Evolutionary conservation across 2,113 vertebrate species (phyloP).

Genomic region (Eubucco bourcierii): DNA sequence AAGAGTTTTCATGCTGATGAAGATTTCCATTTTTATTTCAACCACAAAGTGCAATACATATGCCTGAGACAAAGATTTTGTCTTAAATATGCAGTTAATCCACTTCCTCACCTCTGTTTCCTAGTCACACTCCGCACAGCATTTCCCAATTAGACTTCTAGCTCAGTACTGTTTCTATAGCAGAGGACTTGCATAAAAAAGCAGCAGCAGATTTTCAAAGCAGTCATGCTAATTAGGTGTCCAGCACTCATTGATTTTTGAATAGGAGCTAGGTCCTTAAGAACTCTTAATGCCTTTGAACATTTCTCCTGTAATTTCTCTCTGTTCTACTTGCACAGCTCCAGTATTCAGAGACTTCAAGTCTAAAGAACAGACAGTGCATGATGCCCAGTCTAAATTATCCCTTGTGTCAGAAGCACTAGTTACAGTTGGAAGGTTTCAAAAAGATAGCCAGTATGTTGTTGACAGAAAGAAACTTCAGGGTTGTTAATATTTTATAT

Average conservation of each 20-base stretch:
- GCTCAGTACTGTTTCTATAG: not conserved
- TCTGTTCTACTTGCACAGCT: not conserved
- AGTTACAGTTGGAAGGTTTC: not conserved
- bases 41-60: not conserved
- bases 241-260: conserved; percentile 18
- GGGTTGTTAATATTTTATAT: not conserved
- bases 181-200: conserved; percentile 1
- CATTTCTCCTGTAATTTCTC: conserved; percentile 1
- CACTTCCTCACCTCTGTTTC: not conserved
- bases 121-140: not conserved
- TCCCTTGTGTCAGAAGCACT: not conserved
- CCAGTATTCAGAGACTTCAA: not conserved
- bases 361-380: not conserved
- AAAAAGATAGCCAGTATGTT: not conserved
- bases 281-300: conserved; percentile 23
- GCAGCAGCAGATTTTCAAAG: conserved; percentile 15
- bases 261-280: not conserved
- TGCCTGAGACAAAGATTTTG: not conserved
- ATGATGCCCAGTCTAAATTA: not conserved
- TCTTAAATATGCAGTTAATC: not conserved
- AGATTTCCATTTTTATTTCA: not conserved
- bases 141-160: conserved; percentile 22
- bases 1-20: not conserved
- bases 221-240: conserved; percentile 23
- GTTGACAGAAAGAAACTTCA: not conserved